Evolutionary conservation across 2,113 vertebrate genomes (phyloP), one percentile per base, ranked within the genome.

Genomic region (Onychostoma macrolepis): DNA sequence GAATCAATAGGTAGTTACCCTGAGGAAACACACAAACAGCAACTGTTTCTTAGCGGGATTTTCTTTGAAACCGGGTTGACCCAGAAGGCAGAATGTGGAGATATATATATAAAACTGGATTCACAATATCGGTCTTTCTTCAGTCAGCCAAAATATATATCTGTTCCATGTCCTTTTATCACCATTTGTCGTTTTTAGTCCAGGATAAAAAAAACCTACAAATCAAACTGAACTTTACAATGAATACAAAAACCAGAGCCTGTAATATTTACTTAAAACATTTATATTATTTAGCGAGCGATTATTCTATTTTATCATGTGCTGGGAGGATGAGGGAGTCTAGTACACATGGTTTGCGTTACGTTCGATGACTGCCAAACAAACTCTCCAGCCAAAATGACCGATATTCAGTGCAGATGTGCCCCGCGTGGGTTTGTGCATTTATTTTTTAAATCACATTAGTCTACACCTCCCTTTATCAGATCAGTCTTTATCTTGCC

Each of bases 391-490:
- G 79, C 67, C 50, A 43, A 45, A 82, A 45, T 58, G 36, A 45
- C 56, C 41, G 30, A 82, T 65, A 88, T 86, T 86, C 78, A 33
- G 56, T 30, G 43, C 87, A 85, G 84, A 76, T 88, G 87, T 88
- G 71, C 50, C 17, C 45, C 21, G 58, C 38, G 67, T 75, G 56
- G 53, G 41, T 85, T 81, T 79, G 50, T 76, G 77, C 77, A 43
- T 50, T 81, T 85, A 84, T 71, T 58, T 58, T 88, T 81, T 88
- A 84, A 88, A 85, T 88, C 84, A 43, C 84, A 86, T 88, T 85
- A 88, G 56, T 45, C 87, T 77, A 81, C 83, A 74, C 83, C 83
- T 79, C 30, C 38, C 58, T 79, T 86, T 86, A 86, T 82, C 78
- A 63, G 84, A 88, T 86, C 72, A 86, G 77, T 48, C 69, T 65